Base-by-base conservation (phyloP, 2,113 vertebrate species). In the Elaphurus davidianus region DNA sequence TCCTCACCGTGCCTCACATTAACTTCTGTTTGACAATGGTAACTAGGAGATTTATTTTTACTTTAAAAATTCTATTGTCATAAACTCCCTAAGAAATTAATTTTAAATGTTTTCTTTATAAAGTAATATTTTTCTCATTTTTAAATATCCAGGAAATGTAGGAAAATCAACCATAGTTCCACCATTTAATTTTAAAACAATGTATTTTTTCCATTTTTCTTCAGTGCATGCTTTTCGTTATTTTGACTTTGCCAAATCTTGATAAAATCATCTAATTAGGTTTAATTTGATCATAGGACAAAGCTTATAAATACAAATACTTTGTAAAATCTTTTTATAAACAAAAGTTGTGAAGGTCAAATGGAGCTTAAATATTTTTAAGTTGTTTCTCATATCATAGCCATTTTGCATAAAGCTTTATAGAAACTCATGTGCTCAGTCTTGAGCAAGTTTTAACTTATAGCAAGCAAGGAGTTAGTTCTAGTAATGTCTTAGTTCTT, bases 171-270 rank as follows among this genome's bases (percentile, higher is more conserved):
- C 16, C 2, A 23, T 76, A 95, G 17, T 85, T 45, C 47, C 27
- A 82, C 16, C 4, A 79, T 79, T 94, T 97, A 87, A 90, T 83
- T 92, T 95, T 60, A 85, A 55, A 71, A 82, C 81, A 92, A 21
- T 85, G 7, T 55, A 6, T 91, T 43, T 90, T 96, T 94, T 90
- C 21, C 17, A 28, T 23, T 17, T 86, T 93, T 82, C 62, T 96
- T 81, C 4, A 89, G 23, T 62, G 15, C 17, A 5, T 91, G 30
- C 1, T 97, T 94, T 82, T 96, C 33, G 52, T 91, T 97, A 40
- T 85, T 96, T 96, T 96, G 62, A 87, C 27, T 74, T 94, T 95
- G 43, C n/a, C 40, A 95, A 94, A 83, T 89, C 50, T 89, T 97
- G 54, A 87, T 94, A 93, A 78, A 64, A 64, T 25, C 45, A 90